Evolutionary conservation across 1,140 invertebrate species (phyloP).

Genomic region (Calliphora vicina): DNA sequence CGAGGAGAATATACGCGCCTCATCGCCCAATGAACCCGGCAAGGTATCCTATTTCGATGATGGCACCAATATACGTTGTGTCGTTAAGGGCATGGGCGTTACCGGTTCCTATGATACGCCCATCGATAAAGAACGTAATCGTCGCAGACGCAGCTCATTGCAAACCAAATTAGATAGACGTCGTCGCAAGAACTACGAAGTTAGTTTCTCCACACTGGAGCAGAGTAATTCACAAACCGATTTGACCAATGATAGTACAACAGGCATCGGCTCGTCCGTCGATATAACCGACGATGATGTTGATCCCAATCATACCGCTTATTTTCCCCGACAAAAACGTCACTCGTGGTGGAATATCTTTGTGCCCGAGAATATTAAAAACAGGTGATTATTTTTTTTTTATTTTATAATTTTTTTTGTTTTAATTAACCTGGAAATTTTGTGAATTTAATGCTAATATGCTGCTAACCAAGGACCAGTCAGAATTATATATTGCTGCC

Average conservation of each 20-base stretch:
- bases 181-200: slow-evolving; percentile 71
- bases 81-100: slow-evolving; percentile 49
- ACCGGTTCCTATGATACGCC: slow-evolving; percentile 46
- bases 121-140: slow-evolving; percentile 53
- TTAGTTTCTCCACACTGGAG: slow-evolving; percentile 59
- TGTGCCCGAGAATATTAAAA: slow-evolving; percentile 74
- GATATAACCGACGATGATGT: slow-evolving; percentile 48
- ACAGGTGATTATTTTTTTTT: slow-evolving; percentile 65
- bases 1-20: slow-evolving; percentile 57
- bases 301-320: slow-evolving; percentile 54
- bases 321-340: slow-evolving; percentile 73
- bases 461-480: neutral
- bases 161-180: slow-evolving; percentile 75
- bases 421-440: slow-evolving; percentile 28
- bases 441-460: slow-evolving; percentile 23
- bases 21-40: slow-evolving; percentile 57
- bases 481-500: neutral
- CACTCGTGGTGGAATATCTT: slow-evolving; percentile 88
- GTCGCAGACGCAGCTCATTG: slow-evolving; percentile 75
- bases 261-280: slow-evolving; percentile 42
- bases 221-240: slow-evolving; percentile 51
- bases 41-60: slow-evolving; percentile 59
- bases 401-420: slow-evolving; percentile 8
- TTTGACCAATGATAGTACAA: slow-evolving; percentile 56
- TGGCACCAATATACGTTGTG: slow-evolving; percentile 44